phyloP scores from a whole-genome alignment of 37 sponge, comb jelly and placozoan genomes.

The Oscarella lobularis region DNA sequence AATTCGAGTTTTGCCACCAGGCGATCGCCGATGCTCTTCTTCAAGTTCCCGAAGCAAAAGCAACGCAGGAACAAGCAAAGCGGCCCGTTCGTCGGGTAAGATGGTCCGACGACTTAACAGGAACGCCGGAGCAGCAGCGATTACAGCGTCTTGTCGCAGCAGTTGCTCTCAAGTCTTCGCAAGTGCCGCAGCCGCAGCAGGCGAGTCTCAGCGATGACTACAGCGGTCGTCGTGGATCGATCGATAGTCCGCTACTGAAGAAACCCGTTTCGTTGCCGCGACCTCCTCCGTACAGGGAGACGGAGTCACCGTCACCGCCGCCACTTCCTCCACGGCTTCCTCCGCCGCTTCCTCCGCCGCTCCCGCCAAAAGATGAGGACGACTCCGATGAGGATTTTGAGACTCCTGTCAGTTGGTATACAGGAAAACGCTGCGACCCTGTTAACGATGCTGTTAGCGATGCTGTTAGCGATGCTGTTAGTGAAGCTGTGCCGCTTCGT shows the following conservation, averaged over 20 bases:
- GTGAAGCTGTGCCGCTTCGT: no score
- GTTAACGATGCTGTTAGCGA: no score
- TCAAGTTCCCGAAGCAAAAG: background rate
- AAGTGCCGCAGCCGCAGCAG: background rate
- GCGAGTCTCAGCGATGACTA: background rate
- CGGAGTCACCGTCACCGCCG: background rate
- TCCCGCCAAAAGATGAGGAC: background rate
- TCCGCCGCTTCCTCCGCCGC: background rate
- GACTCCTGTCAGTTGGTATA: no score
- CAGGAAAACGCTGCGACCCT: no score
- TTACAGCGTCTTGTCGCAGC: background rate
- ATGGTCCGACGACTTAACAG: background rate
- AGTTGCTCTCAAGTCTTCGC: background rate
- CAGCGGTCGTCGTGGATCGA: background rate
- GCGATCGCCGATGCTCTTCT: conserved; percentile 31
- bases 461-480: no score
- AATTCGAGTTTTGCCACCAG: conserved; percentile 37
- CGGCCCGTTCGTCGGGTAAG: background rate
- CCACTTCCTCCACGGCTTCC: background rate
- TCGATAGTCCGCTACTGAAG: background rate
- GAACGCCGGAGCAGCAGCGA: background rate
- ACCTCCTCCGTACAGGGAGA: conserved; percentile 5
- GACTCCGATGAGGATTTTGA: no score
- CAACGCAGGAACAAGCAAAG: background rate
- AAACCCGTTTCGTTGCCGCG: background rate